Evolutionary conservation across 1,140 invertebrate genomes (phyloP).

Genomic region (Anoplophora glabripennis): DNA sequence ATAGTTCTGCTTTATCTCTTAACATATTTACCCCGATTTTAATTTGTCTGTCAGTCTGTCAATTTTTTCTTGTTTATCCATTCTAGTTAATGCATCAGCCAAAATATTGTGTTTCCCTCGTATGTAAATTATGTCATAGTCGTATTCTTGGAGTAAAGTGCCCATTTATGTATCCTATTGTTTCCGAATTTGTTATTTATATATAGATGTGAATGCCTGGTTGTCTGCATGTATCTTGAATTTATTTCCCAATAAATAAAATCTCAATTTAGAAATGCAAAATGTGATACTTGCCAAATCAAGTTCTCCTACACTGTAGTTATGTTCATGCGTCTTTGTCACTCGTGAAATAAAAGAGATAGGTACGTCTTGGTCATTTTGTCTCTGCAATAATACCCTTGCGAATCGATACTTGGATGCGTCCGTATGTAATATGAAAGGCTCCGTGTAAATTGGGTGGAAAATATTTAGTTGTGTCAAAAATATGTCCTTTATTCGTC

Average conservation of each 20-base stretch:
- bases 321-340: constrained; percentile 42
- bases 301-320: background rate
- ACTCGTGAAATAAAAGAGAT: constrained; percentile 44
- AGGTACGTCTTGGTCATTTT: constrained; percentile 34
- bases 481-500: background rate
- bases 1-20: background rate
- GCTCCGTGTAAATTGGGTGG: constrained; percentile 1
- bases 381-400: constrained; percentile 42
- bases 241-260: constrained; percentile 10
- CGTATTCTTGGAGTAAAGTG: constrained; percentile 8
- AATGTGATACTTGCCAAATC: constrained; percentile 4
- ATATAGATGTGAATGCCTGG: constrained; percentile 2
- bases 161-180: constrained; percentile 3
- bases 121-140: constrained; percentile 2
- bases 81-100: constrained; percentile 2
- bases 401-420: constrained; percentile 40
- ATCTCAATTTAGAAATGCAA: background rate
- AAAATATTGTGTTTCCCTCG: constrained; percentile 1
- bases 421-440: constrained; percentile 35
- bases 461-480: background rate
- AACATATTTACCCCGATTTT: constrained; percentile 12
- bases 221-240: constrained; percentile 5
- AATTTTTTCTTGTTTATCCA: background rate
- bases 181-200: constrained; percentile 6
- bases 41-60: background rate